These are phyloP conservation scores for Hippocampus guttulatus DNA, from an alignment of 2,113 vertebrate genomes.

Conservation along the genomic window DNA sequence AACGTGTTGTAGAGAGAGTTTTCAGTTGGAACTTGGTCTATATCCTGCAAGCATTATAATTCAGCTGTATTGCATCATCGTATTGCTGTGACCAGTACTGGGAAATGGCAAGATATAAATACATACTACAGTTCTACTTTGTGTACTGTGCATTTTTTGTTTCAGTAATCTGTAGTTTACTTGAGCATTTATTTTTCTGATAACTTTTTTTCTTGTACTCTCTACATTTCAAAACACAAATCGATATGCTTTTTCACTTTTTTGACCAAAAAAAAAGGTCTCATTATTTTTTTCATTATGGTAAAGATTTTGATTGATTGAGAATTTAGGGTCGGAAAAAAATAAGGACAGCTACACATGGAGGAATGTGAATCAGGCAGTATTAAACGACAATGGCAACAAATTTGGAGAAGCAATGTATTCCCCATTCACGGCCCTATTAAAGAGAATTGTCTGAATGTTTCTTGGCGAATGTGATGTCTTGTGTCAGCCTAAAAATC, in stretches of 20 bases:
- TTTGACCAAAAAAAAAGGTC: neutral
- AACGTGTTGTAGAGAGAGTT: slow-evolving; percentile 12
- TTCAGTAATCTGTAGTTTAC: neutral
- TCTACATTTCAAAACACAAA: neutral
- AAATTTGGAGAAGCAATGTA: too few relatives aligned
- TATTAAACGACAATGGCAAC: too few relatives aligned
- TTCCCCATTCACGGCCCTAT: neutral
- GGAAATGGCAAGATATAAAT: neutral
- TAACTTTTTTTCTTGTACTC: neutral
- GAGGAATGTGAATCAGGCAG: too few relatives aligned
- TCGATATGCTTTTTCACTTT: neutral
- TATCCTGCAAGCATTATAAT: neutral
- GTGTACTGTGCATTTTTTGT: neutral
- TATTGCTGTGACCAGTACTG: neutral
- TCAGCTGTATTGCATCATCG: too few relatives aligned
- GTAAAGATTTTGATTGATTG: too few relatives aligned
- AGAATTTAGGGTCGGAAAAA: too few relatives aligned
- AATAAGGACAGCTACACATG: too few relatives aligned
- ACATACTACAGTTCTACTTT: neutral
- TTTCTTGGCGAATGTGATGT: neutral
- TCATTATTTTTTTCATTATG: too few relatives aligned
- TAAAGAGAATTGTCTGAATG: neutral
- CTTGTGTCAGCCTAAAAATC: neutral
- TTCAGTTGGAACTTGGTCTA: neutral
- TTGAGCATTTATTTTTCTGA: too few relatives aligned